Percentiles rank a stretch among this genome's conserved stretches.
Evolutionary conservation across 2,888 invertebrate species (phyloP).

Genomic region (Nomada ruficornis): DNA sequence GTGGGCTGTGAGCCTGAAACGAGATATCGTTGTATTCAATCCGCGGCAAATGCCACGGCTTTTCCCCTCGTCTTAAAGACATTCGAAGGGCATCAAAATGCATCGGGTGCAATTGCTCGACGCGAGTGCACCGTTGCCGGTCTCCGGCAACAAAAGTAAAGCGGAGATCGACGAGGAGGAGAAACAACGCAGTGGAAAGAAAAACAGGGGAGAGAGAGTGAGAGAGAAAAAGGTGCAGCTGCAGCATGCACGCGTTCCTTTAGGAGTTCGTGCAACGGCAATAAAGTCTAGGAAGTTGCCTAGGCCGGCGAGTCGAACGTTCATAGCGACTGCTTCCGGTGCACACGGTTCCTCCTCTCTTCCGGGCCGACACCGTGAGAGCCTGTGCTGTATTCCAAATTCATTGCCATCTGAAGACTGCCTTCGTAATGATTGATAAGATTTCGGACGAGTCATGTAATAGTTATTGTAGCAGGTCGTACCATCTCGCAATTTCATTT

Average conservation of each 20-base stretch:
- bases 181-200: slow-evolving; percentile 2
- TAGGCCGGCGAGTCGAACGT: slow-evolving; percentile 58
- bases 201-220: not conserved
- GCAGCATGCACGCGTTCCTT: slow-evolving; percentile 57
- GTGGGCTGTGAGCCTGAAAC: slow-evolving; percentile 34
- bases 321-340: slow-evolving; percentile 66
- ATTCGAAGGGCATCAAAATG: slow-evolving; percentile 58
- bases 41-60: slow-evolving; percentile 50
- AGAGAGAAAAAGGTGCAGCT: slow-evolving; percentile 55
- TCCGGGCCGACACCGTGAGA: slow-evolving; percentile 65
- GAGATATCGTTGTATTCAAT: slow-evolving; percentile 60
- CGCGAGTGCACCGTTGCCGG: slow-evolving; percentile 44
- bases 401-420: not conserved
- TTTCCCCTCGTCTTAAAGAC: slow-evolving; percentile 55
- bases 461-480: no score
- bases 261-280: slow-evolving; percentile 62
- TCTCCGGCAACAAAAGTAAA: slow-evolving; percentile 35
- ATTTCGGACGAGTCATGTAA: no score
- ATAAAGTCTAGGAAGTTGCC: slow-evolving; percentile 67
- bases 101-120: slow-evolving; percentile 58
- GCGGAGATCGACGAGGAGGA: slow-evolving; percentile 18
- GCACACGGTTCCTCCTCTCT: slow-evolving; percentile 58
- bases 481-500: no score
- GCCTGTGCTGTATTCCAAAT: slow-evolving; percentile 27
- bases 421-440: no score